Evolutionary conservation across 2,888 invertebrate species (phyloP).

Genomic region (Amphimallon solstitiale): DNA sequence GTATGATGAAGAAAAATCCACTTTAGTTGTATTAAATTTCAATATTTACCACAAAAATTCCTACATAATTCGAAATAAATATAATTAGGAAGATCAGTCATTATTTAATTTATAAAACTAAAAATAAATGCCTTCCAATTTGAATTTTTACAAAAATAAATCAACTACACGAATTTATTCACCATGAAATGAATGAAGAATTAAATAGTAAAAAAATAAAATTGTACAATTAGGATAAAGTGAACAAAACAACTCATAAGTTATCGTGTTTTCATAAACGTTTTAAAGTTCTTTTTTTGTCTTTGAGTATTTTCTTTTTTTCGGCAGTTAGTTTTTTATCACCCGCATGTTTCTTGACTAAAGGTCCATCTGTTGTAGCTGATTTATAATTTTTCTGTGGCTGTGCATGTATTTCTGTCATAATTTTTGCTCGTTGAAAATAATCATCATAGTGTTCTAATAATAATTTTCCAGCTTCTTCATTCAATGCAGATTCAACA

Average conservation of each 20-base stretch:
- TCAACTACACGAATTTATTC: too few relatives aligned
- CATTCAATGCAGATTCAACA: constrained; percentile 96
- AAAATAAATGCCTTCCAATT: not conserved
- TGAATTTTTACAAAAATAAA: too few relatives aligned
- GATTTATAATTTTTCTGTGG: constrained; percentile 66
- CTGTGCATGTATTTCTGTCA: constrained; percentile 91
- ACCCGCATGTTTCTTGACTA: constrained; percentile 87
- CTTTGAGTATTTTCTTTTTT: constrained; percentile 80
- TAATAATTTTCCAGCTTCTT: constrained; percentile 94
- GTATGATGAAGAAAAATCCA: too few relatives aligned
- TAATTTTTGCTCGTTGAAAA: constrained; percentile 86
- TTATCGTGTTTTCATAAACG: constrained; percentile 86
- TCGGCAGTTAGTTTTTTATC: constrained; percentile 79
- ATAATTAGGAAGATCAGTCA: too few relatives aligned
- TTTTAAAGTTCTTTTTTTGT: constrained; percentile 86
- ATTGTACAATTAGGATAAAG: too few relatives aligned
- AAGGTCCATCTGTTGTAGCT: constrained; percentile 71
- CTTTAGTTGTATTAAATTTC: too few relatives aligned
- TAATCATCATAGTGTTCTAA: constrained; percentile 94
- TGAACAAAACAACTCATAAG: too few relatives aligned
- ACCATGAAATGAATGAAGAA: too few relatives aligned
- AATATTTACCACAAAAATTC: too few relatives aligned
- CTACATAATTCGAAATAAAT: too few relatives aligned
- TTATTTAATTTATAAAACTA: too few relatives aligned
- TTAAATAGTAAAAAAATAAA: too few relatives aligned